phyloP scores from a whole-genome alignment of 2,113 vertebrate genomes.

The Uropsilus gracilis region DNA sequence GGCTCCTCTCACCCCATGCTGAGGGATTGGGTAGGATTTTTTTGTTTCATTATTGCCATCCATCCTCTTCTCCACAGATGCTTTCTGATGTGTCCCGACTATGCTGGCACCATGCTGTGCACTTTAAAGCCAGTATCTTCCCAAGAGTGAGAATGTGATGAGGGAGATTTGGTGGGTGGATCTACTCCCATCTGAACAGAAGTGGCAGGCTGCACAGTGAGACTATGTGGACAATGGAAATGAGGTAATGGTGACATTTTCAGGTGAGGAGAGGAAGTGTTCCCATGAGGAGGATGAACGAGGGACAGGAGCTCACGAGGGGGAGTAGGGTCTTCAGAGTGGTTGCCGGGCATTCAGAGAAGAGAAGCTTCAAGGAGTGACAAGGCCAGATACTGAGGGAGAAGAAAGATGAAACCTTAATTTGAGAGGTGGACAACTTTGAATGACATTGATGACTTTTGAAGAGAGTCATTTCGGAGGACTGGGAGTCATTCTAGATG shows the following conservation, averaged over 20 bases:
- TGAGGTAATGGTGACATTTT: too few species aligned
- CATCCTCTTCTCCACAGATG: neutral
- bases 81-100: neutral
- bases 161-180: neutral
- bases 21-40: neutral
- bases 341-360: too few species aligned
- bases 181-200: neutral
- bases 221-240: neutral
- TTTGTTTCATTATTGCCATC: neutral
- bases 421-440: neutral
- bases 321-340: too few species aligned
- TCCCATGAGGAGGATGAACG: accelerated
- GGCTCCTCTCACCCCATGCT: neutral
- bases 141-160: neutral
- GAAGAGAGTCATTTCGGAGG: neutral
- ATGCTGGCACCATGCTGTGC: neutral
- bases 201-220: neutral
- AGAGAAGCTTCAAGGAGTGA: neutral
- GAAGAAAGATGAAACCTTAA: neutral
- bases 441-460: neutral
- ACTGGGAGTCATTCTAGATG: neutral
- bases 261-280: neutral
- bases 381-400: neutral
- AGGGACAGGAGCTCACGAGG: accelerated
- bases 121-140: neutral